phyloP scores from a whole-genome alignment of 2,888 invertebrate species.

The Yponomeuta evonymella region DNA sequence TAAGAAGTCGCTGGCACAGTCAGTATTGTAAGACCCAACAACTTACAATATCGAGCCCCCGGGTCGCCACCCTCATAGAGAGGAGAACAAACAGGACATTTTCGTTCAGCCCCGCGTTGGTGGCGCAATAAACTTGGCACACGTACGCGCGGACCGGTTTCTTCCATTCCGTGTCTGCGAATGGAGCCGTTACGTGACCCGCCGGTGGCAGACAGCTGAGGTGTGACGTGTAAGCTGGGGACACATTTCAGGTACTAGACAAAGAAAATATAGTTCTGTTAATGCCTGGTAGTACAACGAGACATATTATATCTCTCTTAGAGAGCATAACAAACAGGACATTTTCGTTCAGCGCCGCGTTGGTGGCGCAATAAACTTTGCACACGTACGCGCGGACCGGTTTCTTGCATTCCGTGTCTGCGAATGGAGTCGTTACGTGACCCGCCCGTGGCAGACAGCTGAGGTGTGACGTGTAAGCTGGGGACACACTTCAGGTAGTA shows the following conservation, averaged over 20 bases:
- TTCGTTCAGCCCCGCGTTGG: neutral
- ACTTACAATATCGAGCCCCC: neutral
- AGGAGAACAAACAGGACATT: neutral
- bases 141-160: constrained; percentile 41
- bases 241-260: too few species aligned
- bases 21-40: too few species aligned
- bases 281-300: too few species aligned
- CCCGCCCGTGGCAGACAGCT: constrained; percentile 16
- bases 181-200: constrained; percentile 42
- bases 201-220: neutral
- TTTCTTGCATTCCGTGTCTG: constrained; percentile 42
- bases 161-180: constrained; percentile 40
- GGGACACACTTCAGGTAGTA: too few species aligned
- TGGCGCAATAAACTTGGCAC: constrained; percentile 38
- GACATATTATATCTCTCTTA: too few species aligned
- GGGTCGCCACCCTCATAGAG: neutral
- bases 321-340: too few species aligned
- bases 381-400: constrained; percentile 42
- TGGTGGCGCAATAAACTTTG: constrained; percentile 33
- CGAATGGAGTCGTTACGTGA: constrained; percentile 40
- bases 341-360: too few species aligned
- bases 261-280: too few species aligned
- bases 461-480: too few species aligned
- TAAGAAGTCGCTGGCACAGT: too few species aligned
- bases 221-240: neutral